Base-by-base conservation (phyloP, 2,113 vertebrate genomes). In the Alethe castanea region DNA sequence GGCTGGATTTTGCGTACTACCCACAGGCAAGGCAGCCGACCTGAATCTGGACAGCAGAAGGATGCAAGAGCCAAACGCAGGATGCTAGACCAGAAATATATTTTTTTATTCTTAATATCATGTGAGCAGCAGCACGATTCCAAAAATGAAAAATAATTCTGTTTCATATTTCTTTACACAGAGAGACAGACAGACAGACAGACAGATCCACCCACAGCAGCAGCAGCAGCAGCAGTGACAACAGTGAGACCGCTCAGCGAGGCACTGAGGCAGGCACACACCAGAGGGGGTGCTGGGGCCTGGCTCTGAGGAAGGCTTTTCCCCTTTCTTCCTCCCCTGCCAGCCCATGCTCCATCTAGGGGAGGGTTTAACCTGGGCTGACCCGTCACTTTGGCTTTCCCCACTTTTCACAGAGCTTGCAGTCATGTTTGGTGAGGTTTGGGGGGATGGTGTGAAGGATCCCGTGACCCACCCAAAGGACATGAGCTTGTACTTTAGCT, bases 71-170 rank as follows among this genome's bases (percentile, higher is more conserved):
- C 57, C 93, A 94, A 71, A 96, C 71, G 25, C 86, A 44, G 83
- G 42, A 64, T 96, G 94, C 93, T 97, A 96, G 96, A 93, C 90
- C 95, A 96, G 96, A 96, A 97, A 97, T 97, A 96, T 90, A 95
- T 72, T 81, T 77, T 95, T 95, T 97, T 95, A 95, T 96, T 95
- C 88, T 94, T 96, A 90, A 71, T 94, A 88, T 85, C 59, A 92
- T 90, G 81, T 95, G 90, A 95, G 94, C 95, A 97, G 93, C 95
- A 96, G 90, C 97, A 96, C 50, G 0, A 96, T 79, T 97, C 86
- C 85, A 88, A 96, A 96, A 95, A 95, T 92, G 86, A 96, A 97
- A 97, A 97, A 97, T 96, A 95, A 92, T 92, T 95, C 84, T 79
- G 67, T 92, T 95, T 84, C 8, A 0, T 93, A 64, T 83, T 89